These are phyloP conservation scores for Phymatocera aterrima DNA, from an alignment of 2,888 invertebrate species.

Conservation along the genomic window DNA sequence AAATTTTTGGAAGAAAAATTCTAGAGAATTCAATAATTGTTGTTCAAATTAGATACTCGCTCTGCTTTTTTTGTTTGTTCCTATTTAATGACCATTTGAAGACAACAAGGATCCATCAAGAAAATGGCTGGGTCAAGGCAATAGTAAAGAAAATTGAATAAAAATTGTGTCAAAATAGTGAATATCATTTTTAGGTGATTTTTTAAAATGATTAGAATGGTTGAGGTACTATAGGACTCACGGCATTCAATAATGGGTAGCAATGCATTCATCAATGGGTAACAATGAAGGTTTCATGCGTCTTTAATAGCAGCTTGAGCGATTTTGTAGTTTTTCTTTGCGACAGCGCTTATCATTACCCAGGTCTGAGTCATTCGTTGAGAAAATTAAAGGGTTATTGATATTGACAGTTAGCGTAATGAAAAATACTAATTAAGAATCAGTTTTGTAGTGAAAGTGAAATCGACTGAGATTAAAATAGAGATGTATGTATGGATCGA, in stretches of 20 bases:
- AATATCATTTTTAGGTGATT: too few species aligned
- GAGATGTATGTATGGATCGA: constrained; percentile 24
- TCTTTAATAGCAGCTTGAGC: too few species aligned
- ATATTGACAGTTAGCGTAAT: not conserved
- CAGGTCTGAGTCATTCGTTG: constrained; percentile 5
- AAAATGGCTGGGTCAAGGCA: constrained; percentile 2
- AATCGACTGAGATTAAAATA: constrained; percentile 19
- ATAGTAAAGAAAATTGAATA: not conserved
- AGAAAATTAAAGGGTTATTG: not conserved
- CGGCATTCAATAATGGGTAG: too few species aligned
- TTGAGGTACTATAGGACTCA: too few species aligned
- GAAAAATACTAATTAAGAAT: not conserved
- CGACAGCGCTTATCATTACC: not conserved
- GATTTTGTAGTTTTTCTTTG: too few species aligned
- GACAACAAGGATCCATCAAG: not conserved
- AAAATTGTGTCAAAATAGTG: not conserved
- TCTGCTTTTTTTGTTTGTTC: not conserved
- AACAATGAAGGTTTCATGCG: too few species aligned
- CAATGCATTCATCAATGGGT: too few species aligned
- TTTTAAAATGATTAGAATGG: too few species aligned
- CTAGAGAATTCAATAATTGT: not conserved
- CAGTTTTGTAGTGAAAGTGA: not conserved
- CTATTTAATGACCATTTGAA: not conserved
- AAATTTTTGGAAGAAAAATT: constrained; percentile 13
- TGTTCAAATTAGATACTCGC: not conserved